Percentiles rank a stretch among this genome's conserved stretches.
Evolutionary conservation across 2,888 invertebrate species (phyloP).

Genomic region (Temnothorax ravouxi): DNA sequence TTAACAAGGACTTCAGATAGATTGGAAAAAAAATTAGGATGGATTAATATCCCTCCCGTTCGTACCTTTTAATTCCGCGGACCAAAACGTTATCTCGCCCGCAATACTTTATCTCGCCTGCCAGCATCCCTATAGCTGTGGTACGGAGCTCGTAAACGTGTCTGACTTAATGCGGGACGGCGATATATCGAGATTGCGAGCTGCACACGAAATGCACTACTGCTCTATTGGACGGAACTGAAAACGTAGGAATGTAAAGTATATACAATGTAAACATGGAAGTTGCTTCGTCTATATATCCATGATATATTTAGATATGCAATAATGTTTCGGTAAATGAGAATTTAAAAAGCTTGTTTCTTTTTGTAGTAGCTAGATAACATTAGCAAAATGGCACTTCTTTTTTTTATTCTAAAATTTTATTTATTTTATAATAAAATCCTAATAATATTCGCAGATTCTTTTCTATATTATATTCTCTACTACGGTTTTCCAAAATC

Average conservation of each 20-base stretch:
- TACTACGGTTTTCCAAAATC: background rate
- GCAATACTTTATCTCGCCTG: conserved; percentile 20
- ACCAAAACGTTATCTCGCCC: background rate
- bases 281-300: background rate
- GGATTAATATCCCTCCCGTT: conserved; percentile 19
- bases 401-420: background rate
- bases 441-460: background rate
- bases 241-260: conserved; percentile 5
- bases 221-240: conserved; percentile 24
- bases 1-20: background rate
- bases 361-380: background rate
- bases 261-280: background rate
- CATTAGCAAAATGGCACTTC: background rate
- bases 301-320: background rate
- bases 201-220: conserved; percentile 21
- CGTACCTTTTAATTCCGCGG: conserved; percentile 40
- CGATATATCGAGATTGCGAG: conserved; percentile 37
- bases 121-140: conserved; percentile 20
- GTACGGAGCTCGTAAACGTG: conserved; percentile 43
- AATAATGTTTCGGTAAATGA: background rate
- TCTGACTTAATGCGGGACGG: conserved; percentile 48
- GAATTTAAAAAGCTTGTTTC: background rate
- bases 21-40: conserved; percentile 7
- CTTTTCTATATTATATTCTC: background rate
- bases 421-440: conserved; percentile 5